These are phyloP conservation scores for Lophotriccus pileatus DNA, from an alignment of 2,797 vertebrate species.

Conservation along the genomic window DNA sequence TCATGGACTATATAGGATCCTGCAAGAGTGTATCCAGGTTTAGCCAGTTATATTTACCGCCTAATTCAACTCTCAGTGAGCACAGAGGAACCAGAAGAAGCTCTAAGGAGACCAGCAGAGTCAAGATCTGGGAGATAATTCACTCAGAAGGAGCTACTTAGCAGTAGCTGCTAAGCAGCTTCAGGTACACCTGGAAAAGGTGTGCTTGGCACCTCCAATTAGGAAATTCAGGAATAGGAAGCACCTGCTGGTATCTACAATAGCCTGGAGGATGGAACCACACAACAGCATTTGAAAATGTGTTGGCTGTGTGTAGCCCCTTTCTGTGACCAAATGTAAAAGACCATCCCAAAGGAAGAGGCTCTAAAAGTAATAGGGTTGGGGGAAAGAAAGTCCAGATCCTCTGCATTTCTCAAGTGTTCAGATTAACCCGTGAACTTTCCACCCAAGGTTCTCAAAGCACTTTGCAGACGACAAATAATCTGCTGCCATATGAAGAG, in stretches of 20 bases:
- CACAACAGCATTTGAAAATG: neutral
- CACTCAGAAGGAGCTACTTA: neutral
- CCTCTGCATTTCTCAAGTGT: neutral
- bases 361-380: neutral
- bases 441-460: neutral
- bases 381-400: neutral
- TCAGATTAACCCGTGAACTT: neutral
- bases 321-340: neutral
- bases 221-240: neutral
- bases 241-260: neutral
- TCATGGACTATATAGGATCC: neutral
- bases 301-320: neutral
- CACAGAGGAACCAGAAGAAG: neutral
- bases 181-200: neutral
- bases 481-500: neutral
- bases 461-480: neutral
- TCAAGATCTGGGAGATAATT: neutral
- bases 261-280: neutral
- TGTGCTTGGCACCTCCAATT: neutral
- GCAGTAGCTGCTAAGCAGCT: neutral
- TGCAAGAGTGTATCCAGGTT: neutral
- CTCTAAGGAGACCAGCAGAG: neutral
- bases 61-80: neutral
- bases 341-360: neutral
- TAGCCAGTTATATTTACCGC: neutral